Evolutionary conservation across 2,888 invertebrate species (phyloP), one percentile per base, ranked within the genome.

Genomic region (Drosophila anomalata): DNA sequence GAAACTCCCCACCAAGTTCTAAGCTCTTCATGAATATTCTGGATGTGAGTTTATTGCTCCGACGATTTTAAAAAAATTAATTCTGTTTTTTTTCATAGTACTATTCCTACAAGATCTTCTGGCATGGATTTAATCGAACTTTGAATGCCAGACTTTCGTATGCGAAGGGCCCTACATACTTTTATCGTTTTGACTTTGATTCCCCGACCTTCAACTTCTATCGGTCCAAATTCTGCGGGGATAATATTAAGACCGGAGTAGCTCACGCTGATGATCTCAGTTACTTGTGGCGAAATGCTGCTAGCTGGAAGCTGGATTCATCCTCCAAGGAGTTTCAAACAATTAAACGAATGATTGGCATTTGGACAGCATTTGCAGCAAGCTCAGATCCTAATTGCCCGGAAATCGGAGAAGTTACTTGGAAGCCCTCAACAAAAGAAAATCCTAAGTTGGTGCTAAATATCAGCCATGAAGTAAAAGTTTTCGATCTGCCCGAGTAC

Each of bases 171-270:
- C 80, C 89, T 11, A 90, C 90, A 0, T 91, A 88, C 70, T 78
- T 80, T 3, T 90, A 90, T 50, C 87, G 91, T 22, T 91, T 91
- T 41, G 90, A 88, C 24, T 87, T 87, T 46, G 91, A 91, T 73
- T 91, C 90, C 0, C 74, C 81, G 8, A 62, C 72, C 54, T 90
- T 90, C 29, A 91, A 90, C 67, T 81, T 88, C 47, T 79, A 75
- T 41, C 82, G 89, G 3, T 31, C 75, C 9, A 74, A 82, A 11
- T 86, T 84, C 59, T 90, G 90, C 44, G 90, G 88, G 0, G 71
- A 75, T 11, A 80, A 84, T 12, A 61, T 85, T 0, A 75, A 76
- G 24, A 24, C 53, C 14, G 90, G 90, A 0, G 88, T 88, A 11
- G 85, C 89, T 50, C 91, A 91, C 77, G 90, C 81, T 5, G 91